Conservation (phyloP, 1,140 invertebrate genomes). For the Tyrophagus putrescentiae region DNA sequence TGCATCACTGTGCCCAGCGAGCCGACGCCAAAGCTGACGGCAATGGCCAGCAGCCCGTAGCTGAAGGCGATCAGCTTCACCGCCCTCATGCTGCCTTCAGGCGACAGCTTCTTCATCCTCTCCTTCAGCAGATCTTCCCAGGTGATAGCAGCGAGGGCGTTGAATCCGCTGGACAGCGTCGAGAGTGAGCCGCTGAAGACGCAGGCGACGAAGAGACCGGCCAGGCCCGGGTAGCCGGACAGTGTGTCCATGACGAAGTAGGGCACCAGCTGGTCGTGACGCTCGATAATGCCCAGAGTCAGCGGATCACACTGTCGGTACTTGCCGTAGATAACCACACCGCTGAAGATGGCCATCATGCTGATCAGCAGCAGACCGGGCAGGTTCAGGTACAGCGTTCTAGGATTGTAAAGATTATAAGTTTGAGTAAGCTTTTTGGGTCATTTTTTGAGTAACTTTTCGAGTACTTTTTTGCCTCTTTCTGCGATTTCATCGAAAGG, state of each 20-base stretch:
- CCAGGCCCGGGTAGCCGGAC: constrained; percentile 28
- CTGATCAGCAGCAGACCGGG: constrained; percentile 17
- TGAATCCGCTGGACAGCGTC: constrained; percentile 26
- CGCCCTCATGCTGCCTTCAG: not conserved
- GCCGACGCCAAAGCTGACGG: constrained; percentile 21
- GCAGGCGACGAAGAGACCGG: constrained; percentile 31
- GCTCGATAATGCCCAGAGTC: constrained; percentile 26
- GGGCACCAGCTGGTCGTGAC: constrained; percentile 31
- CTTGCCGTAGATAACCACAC: constrained; percentile 32
- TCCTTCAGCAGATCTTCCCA: constrained; percentile 25
- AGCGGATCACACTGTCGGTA: constrained; percentile 33
- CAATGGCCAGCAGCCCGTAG: constrained; percentile 22
- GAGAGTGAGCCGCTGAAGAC: constrained; percentile 29
- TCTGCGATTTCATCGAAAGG: constrained; percentile 16
- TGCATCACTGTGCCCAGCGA: constrained; percentile 22
- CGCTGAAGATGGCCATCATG: constrained; percentile 23
- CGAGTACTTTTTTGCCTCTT: constrained; percentile 18
- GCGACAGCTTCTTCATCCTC: too few relatives aligned
- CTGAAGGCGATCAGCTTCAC: constrained; percentile 6
- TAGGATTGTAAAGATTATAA: not conserved
- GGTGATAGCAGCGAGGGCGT: constrained; percentile 25
- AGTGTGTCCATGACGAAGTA: constrained; percentile 30
- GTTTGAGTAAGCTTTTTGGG: not conserved
- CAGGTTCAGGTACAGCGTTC: constrained; percentile 20
- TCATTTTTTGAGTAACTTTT: not conserved